Percentiles rank a stretch among this genome's conserved stretches.
These are phyloP conservation scores for Chiloscyllium punctatum DNA, from an alignment of 2,797 vertebrate species.

Conservation along the genomic window DNA sequence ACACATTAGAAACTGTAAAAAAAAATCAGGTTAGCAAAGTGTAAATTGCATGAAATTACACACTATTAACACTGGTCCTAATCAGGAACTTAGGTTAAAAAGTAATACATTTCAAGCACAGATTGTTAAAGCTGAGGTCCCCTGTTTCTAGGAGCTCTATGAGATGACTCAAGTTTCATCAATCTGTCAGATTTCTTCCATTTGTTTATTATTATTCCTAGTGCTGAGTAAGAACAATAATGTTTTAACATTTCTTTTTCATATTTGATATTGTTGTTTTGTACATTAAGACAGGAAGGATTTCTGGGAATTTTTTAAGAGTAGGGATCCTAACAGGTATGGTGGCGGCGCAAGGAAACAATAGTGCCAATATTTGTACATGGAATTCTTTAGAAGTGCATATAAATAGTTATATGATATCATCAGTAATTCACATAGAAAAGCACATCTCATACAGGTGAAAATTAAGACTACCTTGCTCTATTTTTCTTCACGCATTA, in stretches of 20 bases:
- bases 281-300: not conserved
- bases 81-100: not conserved
- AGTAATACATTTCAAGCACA: not conserved
- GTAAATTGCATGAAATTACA: not conserved
- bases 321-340: too few species aligned
- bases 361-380: not conserved
- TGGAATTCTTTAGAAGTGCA: not conserved
- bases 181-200: not conserved
- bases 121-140: not conserved
- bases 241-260: not conserved
- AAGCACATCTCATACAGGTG: not conserved
- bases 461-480: not conserved
- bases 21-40: not conserved
- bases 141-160: not conserved
- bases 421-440: not conserved
- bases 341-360: too few species aligned
- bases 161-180: not conserved
- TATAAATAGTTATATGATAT: not conserved
- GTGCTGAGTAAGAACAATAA: not conserved
- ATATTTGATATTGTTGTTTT: not conserved
- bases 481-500: not conserved
- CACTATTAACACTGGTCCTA: not conserved
- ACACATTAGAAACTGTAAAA: not conserved
- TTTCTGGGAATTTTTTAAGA: not conserved
- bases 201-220: not conserved